Evolutionary conservation across 35 echinoderm and acorn worm genomes (phyloP).

Genomic region (Strongylocentrotus purpuratus): DNA sequence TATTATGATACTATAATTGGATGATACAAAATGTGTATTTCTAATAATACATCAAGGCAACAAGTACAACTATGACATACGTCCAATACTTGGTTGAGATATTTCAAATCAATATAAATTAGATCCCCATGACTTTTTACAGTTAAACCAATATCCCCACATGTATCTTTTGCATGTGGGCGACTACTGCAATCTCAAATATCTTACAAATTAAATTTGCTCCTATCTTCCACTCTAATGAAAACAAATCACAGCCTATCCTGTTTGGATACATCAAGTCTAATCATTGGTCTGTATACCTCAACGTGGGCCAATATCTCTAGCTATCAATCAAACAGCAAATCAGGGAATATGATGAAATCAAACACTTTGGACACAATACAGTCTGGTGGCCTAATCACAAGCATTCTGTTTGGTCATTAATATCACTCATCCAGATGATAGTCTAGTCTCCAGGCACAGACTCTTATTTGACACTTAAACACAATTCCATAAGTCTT

Average conservation of each 20-base stretch:
- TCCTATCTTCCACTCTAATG: neutral
- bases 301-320: neutral
- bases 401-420: conserved; percentile 1
- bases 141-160: conserved; percentile 8
- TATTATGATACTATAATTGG: too few relatives aligned
- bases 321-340: neutral
- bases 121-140: neutral
- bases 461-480: too few relatives aligned
- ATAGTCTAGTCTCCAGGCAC: too few relatives aligned
- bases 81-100: neutral
- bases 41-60: too few relatives aligned
- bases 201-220: conserved; percentile 14
- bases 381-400: neutral
- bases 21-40: too few relatives aligned
- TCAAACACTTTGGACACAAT: neutral
- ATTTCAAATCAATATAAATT: neutral
- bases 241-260: conserved; percentile 11
- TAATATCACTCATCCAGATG: neutral
- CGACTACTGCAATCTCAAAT: neutral
- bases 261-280: neutral
- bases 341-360: neutral
- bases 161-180: neutral
- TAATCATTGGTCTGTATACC: neutral
- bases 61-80: too few relatives aligned
- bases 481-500: too few relatives aligned